Percentiles rank a stretch among this genome's conserved stretches.
phyloP scores from a whole-genome alignment of 1,140 invertebrate genomes.

The Tetranychus urticae region DNA sequence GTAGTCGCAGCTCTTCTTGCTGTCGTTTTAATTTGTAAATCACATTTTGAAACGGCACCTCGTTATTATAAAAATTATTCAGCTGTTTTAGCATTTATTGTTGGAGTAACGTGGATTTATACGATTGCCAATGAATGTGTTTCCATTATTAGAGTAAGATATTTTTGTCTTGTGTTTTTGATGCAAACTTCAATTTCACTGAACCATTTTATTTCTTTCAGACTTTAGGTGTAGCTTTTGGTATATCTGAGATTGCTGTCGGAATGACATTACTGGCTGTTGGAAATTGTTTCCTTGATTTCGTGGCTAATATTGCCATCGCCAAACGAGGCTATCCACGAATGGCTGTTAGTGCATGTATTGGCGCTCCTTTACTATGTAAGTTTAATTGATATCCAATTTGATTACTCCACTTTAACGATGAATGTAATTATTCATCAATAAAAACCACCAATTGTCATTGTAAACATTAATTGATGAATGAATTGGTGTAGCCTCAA shows the following conservation, averaged over 20 bases:
- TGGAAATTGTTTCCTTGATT: constrained; percentile 41
- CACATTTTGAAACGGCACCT: constrained; percentile 2
- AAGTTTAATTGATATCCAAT: background rate
- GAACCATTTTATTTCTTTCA: constrained; percentile 11
- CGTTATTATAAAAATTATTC: constrained; percentile 6
- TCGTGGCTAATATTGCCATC: constrained; percentile 36
- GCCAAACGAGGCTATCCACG: constrained; percentile 34
- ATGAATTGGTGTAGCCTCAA: too few species aligned
- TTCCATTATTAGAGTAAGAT: constrained; percentile 26
- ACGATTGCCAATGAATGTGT: constrained; percentile 38
- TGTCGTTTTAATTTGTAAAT: constrained; percentile 3
- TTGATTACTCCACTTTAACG: too few species aligned
- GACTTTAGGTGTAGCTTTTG: constrained; percentile 32
- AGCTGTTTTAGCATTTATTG: constrained; percentile 22
- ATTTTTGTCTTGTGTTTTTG: background rate
- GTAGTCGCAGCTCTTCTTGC: background rate
- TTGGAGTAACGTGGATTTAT: constrained; percentile 40
- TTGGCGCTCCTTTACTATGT: constrained; percentile 41
- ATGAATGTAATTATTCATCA: too few species aligned
- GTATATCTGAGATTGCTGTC: constrained; percentile 34
- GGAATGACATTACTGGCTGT: constrained; percentile 41
- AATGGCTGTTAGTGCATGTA: constrained; percentile 41
- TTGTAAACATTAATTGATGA: too few species aligned
- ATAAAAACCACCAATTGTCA: too few species aligned
- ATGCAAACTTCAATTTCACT: constrained; percentile 1